Evolutionary conservation across 2,113 vertebrate species (phyloP).

Genomic region (Coracopsis vasa): DNA sequence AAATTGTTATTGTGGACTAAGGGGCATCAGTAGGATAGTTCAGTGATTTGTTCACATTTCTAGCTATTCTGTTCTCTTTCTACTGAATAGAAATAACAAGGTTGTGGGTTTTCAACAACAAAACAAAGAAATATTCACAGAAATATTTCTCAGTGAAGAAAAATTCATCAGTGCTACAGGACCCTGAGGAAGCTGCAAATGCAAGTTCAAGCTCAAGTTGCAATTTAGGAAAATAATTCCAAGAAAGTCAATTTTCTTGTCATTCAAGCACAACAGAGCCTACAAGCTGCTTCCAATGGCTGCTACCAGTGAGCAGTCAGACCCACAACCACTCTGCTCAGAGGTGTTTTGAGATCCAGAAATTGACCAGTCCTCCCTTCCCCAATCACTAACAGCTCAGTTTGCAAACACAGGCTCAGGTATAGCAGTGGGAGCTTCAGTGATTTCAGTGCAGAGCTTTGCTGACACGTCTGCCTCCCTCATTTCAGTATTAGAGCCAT

Average conservation of each 20-base stretch:
- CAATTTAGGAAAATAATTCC: constrained; percentile 8
- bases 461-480: background rate
- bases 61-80: background rate
- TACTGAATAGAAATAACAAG: background rate
- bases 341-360: background rate
- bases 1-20: background rate
- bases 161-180: background rate
- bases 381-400: background rate
- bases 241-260: background rate
- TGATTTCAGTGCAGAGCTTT: background rate
- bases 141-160: background rate
- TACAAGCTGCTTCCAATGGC: background rate
- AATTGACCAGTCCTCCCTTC: background rate
- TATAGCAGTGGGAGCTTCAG: background rate
- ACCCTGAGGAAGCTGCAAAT: background rate
- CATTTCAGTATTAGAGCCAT: background rate
- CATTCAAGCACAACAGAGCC: background rate
- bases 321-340: background rate
- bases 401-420: background rate
- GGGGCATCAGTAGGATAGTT: background rate
- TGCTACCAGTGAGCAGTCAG: background rate
- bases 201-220: background rate
- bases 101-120: background rate
- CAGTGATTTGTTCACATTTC: background rate
- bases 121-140: background rate